Evolutionary conservation across 1,140 invertebrate species (phyloP), one percentile per base, ranked within the genome.

Genomic region (Laupala kohalensis): DNA sequence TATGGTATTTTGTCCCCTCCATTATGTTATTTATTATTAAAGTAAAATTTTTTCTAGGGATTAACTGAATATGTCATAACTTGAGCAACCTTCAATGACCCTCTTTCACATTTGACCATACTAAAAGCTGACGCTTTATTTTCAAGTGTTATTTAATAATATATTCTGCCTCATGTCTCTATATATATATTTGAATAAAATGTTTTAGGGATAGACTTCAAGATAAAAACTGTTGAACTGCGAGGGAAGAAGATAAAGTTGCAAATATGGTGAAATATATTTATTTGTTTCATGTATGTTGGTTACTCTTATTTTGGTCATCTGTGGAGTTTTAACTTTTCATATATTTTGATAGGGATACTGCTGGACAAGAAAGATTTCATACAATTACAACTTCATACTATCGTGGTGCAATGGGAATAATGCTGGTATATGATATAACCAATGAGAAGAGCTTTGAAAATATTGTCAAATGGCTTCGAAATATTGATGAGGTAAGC

Each of bases 351-450:
- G 83, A 69, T 76, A 93, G 92, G 92, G 94, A 96, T 78, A 96
- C 94, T 29, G 95, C 95, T 71, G 95, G 95, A 0, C 96, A 98
- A 82, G 90, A 94, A 81, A 87, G 96, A 78, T 98, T 98, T 81
- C 92, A 97, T 81, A 98, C 96, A 74, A 98, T 98, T 76, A 98
- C 96, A 66, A 98, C 95, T 68, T 96, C 95, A 6, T 98, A 98
- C 79, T 98, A 98, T 81, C 88, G 96, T 80, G 96, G 96, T 69
- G 95, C 96, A 53, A 98, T 98, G 96, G 96, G 96, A 63, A 98
- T 98, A 77, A 98, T 98, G 93, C 86, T 98, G 75, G 95, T 98
- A 69, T 98, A 98, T 83, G 96, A 99, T 85, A 97, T 99, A 79
- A 98, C 96, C 77, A 96, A 97, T 85, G 92, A 95, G 79, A 98